A percentile compares a stretch with the other conserved stretches of the same genome.
Evolutionary conservation across 2,888 invertebrate genomes (phyloP).

Genomic region (Andrena haemorrhoa): DNA sequence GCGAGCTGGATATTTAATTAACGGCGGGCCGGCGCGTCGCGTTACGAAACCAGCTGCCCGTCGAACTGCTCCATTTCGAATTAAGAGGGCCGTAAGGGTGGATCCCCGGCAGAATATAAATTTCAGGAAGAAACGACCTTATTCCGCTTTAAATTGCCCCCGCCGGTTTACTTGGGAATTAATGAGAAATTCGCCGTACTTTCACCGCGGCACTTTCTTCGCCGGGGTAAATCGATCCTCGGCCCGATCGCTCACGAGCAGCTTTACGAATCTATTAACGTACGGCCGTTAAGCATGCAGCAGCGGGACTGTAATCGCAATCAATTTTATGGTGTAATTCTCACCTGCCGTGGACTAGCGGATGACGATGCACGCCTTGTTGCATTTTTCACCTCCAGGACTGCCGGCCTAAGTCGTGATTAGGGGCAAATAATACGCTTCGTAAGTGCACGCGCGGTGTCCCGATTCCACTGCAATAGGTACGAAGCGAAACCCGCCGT

Average conservation of each 20-base stretch:
- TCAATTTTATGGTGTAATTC: constrained; percentile 25
- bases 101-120: constrained; percentile 29
- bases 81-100: constrained; percentile 41
- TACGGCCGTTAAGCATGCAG: not conserved
- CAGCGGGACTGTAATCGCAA: not conserved
- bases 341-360: constrained; percentile 8
- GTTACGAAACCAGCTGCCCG: constrained; percentile 68
- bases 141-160: constrained; percentile 4
- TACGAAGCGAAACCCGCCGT: constrained; percentile 46
- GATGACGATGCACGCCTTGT: not conserved
- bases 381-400: not conserved
- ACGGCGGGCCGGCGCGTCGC: constrained; percentile 68
- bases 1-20: constrained; percentile 78
- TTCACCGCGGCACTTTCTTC: constrained; percentile 41
- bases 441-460: constrained; percentile 14
- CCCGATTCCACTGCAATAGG: constrained; percentile 28
- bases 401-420: not conserved
- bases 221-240: constrained; percentile 21
- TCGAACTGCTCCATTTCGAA: constrained; percentile 42
- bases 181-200: constrained; percentile 39
- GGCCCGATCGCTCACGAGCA: not conserved
- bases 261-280: constrained; percentile 22
- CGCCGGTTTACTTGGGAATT: constrained; percentile 35
- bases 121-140: constrained; percentile 14
- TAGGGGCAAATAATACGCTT: constrained; percentile 23